phyloP scores from a whole-genome alignment of 2,797 vertebrate species.

The Spondyliosoma cantharus region DNA sequence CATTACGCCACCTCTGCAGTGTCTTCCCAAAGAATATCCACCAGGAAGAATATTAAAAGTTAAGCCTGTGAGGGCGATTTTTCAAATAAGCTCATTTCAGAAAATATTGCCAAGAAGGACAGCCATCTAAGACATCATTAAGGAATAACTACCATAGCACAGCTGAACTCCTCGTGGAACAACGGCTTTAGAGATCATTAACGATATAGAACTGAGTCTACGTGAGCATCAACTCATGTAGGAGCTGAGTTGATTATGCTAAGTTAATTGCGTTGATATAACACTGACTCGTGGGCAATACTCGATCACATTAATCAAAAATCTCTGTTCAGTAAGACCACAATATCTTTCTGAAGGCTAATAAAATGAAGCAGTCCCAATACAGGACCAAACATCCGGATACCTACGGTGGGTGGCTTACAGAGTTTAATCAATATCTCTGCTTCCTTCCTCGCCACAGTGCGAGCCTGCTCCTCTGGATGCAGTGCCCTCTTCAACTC shows the following conservation, averaged over 20 bases:
- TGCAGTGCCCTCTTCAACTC: constrained; percentile 51
- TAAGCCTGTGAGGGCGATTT: constrained; percentile 24
- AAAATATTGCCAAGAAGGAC: constrained; percentile 13
- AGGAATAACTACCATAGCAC: constrained; percentile 6
- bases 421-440: constrained; percentile 56
- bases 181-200: constrained; percentile 24
- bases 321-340: constrained; percentile 4
- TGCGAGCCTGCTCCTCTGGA: constrained; percentile 28
- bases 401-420: constrained; percentile 34
- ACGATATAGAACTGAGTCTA: constrained; percentile 24
- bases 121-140: constrained; percentile 40
- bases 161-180: constrained; percentile 17
- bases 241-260: constrained; percentile 11
- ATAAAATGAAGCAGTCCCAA: constrained; percentile 28
- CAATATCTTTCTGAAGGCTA: not conserved
- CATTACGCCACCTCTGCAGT: not conserved
- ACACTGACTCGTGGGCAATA: constrained; percentile 10
- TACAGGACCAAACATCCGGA: constrained; percentile 14
- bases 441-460: constrained; percentile 34
- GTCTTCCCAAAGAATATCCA: constrained; percentile 20
- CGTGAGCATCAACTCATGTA: not conserved
- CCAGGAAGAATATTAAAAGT: constrained; percentile 38
- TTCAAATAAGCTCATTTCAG: constrained; percentile 21
- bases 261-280: constrained; percentile 27
- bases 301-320: constrained; percentile 30